Base-by-base conservation (phyloP, 2,888 invertebrate genomes). In the Epirrhoe alternata region DNA sequence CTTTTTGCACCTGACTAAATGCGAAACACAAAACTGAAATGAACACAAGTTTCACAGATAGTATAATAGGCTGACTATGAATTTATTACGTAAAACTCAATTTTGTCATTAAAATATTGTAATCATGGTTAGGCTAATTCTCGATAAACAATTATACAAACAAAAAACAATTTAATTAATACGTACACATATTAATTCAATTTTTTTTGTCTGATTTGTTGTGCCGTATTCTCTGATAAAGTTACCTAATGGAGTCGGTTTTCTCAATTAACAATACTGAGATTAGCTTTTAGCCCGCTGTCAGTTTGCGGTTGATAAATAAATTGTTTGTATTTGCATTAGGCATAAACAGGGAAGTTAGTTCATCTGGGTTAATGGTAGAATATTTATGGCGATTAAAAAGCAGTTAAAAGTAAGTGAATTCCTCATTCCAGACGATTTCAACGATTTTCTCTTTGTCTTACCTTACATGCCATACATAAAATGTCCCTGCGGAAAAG, bases 1-100 rank as follows among this genome's bases (percentile, higher is more conserved):
- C 66, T 69, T 67, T 77, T 74, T 67, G 66, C 73, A 75, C 73
- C 72, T 77, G 74, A 68, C 72, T 78, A 69, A 78, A 74, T 66
- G 66, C 54, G 42, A 60, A 68, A 61, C 61, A 64, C 64, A 55
- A 65, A 33, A 14, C 56, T 12, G 51, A 60, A 38, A 55, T 33
- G 56, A 47, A 50, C 47, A 12, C 42, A 42, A 57, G 54, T 64
- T 53, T 58, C 52, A 67, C 45, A 10, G 16, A 45, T 14, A 24
- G 24, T 24, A 2, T 24, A 24, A 24, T 24, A 24, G 24, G 3
- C 24, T 35, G 42, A 17, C 38, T 55, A 8, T 42, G 31, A 31
- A 71, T 77, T 68, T 45, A 35, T 35, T 8, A 35, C 35, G 24
- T 24, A 24, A 24, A 24, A 24, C 35, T 35, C 10, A 35, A 24